Evolutionary conservation across 2,797 vertebrate species (phyloP).

Genomic region (Percopsis omiscomaycus): DNA sequence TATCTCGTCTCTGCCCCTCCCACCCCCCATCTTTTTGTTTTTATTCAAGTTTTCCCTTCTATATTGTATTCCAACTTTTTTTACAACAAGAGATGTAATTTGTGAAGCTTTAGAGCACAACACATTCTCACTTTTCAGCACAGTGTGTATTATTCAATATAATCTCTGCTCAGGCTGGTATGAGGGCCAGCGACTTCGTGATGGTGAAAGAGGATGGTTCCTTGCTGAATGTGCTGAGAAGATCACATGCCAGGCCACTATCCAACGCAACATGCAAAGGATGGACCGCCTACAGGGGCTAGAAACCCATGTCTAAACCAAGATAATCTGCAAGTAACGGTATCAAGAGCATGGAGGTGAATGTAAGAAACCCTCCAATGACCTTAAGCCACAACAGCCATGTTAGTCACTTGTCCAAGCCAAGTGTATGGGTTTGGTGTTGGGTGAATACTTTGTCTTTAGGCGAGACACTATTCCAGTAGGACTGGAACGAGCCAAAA

Average conservation of each 20-base stretch:
- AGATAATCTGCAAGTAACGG: no score
- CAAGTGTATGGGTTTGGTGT: no score
- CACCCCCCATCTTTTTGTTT: not conserved
- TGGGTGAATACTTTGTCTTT: no score
- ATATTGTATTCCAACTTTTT: no score
- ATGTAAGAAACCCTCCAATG: no score
- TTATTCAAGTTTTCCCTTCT: conserved; percentile 8
- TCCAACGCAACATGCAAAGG: conserved; percentile 94
- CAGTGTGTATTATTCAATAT: conserved; percentile 5
- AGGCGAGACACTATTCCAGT: no score
- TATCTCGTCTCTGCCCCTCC: no score
- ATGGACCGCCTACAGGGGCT: conserved; percentile 94
- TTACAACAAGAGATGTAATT: no score
- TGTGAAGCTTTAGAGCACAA: not conserved
- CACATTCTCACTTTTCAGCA: conserved; percentile 6
- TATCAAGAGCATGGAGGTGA: no score
- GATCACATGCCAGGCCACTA: conserved; percentile 90
- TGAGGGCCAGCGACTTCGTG: conserved; percentile 90
- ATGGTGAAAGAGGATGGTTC: conserved; percentile 94
- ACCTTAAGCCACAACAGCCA: no score
- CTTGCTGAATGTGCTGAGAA: conserved; percentile 85
- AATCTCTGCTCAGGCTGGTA: conserved; percentile 84
- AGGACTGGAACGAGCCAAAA: no score
- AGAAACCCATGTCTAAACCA: conserved; percentile 91
- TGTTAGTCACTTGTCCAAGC: no score